Evolutionary conservation across 2,113 vertebrate genomes (phyloP), one percentile per base, ranked within the genome.

Genomic region (Pardalotus punctatus): DNA sequence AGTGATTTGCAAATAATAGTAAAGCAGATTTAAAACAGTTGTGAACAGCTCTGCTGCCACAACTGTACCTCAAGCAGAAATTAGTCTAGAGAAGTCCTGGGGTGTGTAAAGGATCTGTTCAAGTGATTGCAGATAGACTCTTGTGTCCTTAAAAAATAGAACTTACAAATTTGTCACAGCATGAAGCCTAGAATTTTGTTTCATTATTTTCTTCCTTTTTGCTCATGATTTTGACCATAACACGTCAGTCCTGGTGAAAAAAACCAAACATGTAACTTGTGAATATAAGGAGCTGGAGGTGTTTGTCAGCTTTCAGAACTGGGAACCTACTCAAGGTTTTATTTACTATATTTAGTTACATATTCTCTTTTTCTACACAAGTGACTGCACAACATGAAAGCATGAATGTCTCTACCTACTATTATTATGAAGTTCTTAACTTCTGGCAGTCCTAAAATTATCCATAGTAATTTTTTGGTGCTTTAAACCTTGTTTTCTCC

Each of bases 271-370:
- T 28, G 12, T 72, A 70, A 61, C 20, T 86, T 69, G 19, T 71
- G 51, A 81, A 51, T 62, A 10, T 33, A 54, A 83, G 48, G n/a
- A 83, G 35, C 20, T 74, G 56, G n/a, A 73, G 24, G 8, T 74
- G n/a, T 65, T 83, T 73, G 36, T 58, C 42, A 86, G 24, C 29
- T 93, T 81, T 61, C 47, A 85, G 42, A 43, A 47, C 8, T 57
- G 50, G 67, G 72, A 95, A 77, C 18, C 4, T 86, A 10, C 47
- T 89, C 45, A 62, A 80, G 21, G 38, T 50, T 50, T 77, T 58
- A 77, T 83, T 92, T 92, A 28, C 74, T 94, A 67, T 95, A 81
- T 94, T 93, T 94, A 93, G 81, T 42, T 62, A 53, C 35, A n/a
- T 58, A 35, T 53, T 87, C 22, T 86, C 85, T 90, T 45, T 90